Conservation (phyloP, 2,888 invertebrate species). For the Nemotelus pantherinus region DNA sequence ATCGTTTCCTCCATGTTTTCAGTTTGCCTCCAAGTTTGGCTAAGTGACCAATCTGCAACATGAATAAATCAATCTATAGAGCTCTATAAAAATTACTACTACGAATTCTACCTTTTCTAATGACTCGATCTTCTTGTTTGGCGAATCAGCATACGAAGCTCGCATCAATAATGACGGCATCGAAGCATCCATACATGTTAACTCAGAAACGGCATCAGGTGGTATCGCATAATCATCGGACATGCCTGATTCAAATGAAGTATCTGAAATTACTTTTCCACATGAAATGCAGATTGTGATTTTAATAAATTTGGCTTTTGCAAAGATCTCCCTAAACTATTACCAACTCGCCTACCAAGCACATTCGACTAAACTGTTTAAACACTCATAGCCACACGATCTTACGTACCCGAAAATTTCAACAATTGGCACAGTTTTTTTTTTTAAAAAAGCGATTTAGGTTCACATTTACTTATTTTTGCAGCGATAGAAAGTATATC, state of each 20-base stretch:
- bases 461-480: no score
- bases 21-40: conserved; percentile 93
- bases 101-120: conserved; percentile 76
- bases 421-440: neutral
- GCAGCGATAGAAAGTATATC: no score
- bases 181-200: conserved; percentile 80
- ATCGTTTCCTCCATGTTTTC: conserved; percentile 95
- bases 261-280: conserved; percentile 74
- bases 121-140: conserved; percentile 75
- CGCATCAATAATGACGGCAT: conserved; percentile 74
- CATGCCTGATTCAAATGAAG: conserved; percentile 91
- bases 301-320: conserved; percentile 20
- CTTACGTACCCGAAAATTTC: no score
- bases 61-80: neutral
- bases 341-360: conserved; percentile 37
- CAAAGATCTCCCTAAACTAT: conserved; percentile 13
- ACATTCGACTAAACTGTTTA: neutral
- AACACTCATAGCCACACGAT: neutral
- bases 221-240: conserved; percentile 97
- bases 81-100: neutral
- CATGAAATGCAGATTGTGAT: conserved; percentile 57
- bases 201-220: conserved; percentile 89
- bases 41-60: conserved; percentile 74
- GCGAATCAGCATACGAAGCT: conserved; percentile 69
- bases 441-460: neutral